phyloP scores from a whole-genome alignment of 1,140 invertebrate genomes.

The Polypedilum vanderplanki region DNA sequence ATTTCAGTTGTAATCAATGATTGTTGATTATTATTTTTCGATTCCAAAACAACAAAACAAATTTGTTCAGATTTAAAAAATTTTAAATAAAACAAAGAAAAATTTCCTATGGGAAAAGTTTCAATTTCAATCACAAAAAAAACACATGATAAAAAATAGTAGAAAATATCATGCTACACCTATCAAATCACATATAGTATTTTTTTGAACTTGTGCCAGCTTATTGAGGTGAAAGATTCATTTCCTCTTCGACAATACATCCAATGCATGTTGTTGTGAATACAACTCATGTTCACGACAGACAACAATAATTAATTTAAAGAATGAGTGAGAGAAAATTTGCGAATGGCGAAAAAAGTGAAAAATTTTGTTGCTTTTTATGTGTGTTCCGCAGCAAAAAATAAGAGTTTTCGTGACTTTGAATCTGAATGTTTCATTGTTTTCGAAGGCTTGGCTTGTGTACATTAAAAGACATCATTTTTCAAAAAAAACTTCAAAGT shows the following conservation, averaged over 20 bases:
- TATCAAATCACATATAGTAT: too few relatives aligned
- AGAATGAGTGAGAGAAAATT: too few relatives aligned
- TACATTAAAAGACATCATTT: background rate
- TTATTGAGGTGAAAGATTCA: constrained; percentile 12
- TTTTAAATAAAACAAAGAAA: too few relatives aligned
- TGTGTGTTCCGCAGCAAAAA: background rate
- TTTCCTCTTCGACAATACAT: background rate
- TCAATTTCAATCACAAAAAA: too few relatives aligned
- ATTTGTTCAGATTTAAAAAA: too few relatives aligned
- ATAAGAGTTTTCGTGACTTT: background rate
- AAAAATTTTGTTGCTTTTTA: background rate
- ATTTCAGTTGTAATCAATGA: too few relatives aligned
- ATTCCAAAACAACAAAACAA: too few relatives aligned
- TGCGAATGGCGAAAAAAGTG: too few relatives aligned
- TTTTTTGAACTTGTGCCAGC: background rate
- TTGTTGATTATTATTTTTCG: too few relatives aligned
- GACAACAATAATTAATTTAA: background rate
- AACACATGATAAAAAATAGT: too few relatives aligned
- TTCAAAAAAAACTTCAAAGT: background rate
- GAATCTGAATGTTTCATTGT: background rate
- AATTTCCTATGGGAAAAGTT: too few relatives aligned
- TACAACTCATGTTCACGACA: background rate
- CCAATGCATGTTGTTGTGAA: background rate
- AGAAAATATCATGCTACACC: too few relatives aligned
- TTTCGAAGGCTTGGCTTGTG: background rate